Conservation (phyloP, 1,140 invertebrate genomes). For the Drosophila obscura region DNA sequence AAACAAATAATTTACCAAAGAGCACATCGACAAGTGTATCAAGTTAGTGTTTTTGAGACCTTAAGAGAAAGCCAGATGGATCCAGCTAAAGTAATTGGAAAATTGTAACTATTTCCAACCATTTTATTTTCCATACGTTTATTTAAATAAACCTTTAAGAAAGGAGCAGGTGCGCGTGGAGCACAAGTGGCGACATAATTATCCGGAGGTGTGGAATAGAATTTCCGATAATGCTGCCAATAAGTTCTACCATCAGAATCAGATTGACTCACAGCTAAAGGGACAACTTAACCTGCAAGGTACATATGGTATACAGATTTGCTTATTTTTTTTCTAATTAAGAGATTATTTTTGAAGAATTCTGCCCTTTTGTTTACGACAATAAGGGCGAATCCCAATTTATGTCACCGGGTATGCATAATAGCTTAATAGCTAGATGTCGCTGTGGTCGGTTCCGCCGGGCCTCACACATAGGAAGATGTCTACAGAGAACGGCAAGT, state of each 20-base stretch:
- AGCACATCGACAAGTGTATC: not conserved
- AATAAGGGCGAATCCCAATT: slow-evolving; percentile 66
- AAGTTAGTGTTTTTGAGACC: no score
- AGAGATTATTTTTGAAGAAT: slow-evolving; percentile 16
- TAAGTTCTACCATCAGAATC: slow-evolving; percentile 70
- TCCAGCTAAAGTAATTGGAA: slow-evolving; percentile 61
- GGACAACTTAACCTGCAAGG: slow-evolving; percentile 52
- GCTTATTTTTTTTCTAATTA: not conserved
- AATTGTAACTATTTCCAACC: slow-evolving; percentile 47
- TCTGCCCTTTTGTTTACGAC: slow-evolving; percentile 61
- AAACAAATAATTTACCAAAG: not conserved
- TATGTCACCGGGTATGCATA: slow-evolving; percentile 73
- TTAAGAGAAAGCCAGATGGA: slow-evolving; percentile 39
- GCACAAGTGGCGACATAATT: slow-evolving; percentile 65
- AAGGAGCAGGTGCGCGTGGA: slow-evolving; percentile 75
- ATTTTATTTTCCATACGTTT: slow-evolving; percentile 1
- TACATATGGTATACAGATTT: not conserved
- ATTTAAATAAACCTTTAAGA: slow-evolving; percentile 26
- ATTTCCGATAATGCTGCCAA: slow-evolving; percentile 54
- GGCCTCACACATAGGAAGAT: slow-evolving; percentile 67
- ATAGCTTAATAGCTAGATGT: slow-evolving; percentile 57
- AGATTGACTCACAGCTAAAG: slow-evolving; percentile 57
- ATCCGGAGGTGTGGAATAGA: slow-evolving; percentile 63
- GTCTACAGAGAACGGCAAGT: slow-evolving; percentile 66
- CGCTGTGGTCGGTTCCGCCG: slow-evolving; percentile 69